These are phyloP conservation scores for Phoeniculus purpureus DNA, from an alignment of 2,797 vertebrate genomes.

Conservation along the genomic window DNA sequence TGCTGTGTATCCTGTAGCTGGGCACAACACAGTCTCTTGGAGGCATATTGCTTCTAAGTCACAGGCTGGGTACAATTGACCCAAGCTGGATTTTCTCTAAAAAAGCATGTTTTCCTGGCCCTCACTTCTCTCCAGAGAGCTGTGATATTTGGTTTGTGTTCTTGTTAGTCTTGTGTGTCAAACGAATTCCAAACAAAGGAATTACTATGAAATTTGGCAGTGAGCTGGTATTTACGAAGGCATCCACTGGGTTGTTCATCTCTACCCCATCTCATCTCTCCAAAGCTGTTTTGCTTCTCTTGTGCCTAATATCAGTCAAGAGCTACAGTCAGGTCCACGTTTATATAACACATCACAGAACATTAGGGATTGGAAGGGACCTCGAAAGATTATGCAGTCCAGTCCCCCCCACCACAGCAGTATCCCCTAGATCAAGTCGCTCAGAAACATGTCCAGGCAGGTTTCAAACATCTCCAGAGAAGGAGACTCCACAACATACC, in stretches of 20 bases:
- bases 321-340: background rate
- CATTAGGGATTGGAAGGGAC: too few species aligned
- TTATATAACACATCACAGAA: background rate
- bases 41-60: background rate
- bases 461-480: too few species aligned
- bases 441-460: too few species aligned
- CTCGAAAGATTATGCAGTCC: too few species aligned
- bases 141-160: background rate
- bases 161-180: background rate
- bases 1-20: background rate
- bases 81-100: background rate
- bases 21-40: background rate
- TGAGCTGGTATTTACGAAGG: background rate
- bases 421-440: too few species aligned
- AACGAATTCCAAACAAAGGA: background rate
- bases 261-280: background rate
- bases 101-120: background rate
- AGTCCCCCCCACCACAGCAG: too few species aligned
- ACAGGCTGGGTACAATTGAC: background rate
- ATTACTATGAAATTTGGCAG: background rate
- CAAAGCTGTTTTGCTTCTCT: background rate
- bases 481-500: too few species aligned
- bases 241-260: background rate
- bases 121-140: background rate
- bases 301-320: background rate